Evolutionary conservation across 1,140 invertebrate species (phyloP).

Genomic region (Sitobion miscanthi): DNA sequence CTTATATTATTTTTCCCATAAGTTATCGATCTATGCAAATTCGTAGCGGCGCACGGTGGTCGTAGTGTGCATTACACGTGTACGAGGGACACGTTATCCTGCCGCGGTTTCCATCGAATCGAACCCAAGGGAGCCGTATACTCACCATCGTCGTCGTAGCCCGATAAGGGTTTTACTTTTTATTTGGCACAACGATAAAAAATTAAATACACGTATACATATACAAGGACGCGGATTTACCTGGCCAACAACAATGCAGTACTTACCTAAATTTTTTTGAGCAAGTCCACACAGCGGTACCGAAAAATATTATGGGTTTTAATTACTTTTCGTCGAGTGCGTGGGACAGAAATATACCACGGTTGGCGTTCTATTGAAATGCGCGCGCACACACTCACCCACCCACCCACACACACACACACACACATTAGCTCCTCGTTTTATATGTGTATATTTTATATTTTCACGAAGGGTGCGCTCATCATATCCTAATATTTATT

Average conservation of each 20-base stretch:
- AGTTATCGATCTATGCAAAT: background rate
- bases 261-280: background rate
- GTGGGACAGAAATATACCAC: background rate
- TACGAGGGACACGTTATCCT: background rate
- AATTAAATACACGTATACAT: background rate
- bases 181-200: background rate
- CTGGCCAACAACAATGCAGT: background rate
- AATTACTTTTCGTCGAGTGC: background rate
- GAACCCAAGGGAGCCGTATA: conserved; percentile 10
- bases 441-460: background rate
- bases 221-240: background rate
- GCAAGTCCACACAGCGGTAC: background rate
- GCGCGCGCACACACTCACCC: background rate
- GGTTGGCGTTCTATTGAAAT: background rate
- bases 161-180: background rate
- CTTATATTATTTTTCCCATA: background rate
- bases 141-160: background rate
- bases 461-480: background rate
- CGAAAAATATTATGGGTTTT: background rate
- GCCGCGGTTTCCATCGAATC: background rate
- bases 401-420: too few species aligned
- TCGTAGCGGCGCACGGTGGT: background rate
- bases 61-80: background rate
- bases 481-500: conserved; percentile 13
- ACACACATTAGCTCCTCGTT: background rate